These are phyloP conservation scores for Sarcophaga caerulescens DNA, from an alignment of 2,888 invertebrate species.

Conservation along the genomic window DNA sequence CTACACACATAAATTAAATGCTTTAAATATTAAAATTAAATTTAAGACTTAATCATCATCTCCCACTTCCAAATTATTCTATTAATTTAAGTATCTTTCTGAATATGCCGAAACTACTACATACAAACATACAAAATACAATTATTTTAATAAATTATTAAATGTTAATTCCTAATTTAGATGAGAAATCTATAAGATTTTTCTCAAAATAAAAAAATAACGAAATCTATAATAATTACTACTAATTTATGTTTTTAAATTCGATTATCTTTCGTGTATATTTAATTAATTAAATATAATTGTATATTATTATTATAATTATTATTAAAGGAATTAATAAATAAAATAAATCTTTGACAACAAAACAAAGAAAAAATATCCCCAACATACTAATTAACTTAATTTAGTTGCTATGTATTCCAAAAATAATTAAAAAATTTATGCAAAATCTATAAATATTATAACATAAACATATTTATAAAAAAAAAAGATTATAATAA, in stretches of 20 bases:
- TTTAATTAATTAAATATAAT: conserved; percentile 20
- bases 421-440: conserved; percentile 20
- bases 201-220: conserved; percentile 2
- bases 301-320: conserved; percentile 40
- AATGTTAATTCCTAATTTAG: neutral
- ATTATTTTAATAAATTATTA: too few relatives aligned
- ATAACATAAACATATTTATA: conserved; percentile 12
- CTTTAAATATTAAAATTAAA: conserved; percentile 30
- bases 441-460: conserved; percentile 30
- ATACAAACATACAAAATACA: too few relatives aligned
- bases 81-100: neutral
- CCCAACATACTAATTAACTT: conserved; percentile 41
- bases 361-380: neutral
- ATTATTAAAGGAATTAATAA: neutral
- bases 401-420: conserved; percentile 58
- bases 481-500: conserved; percentile 44
- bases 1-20: conserved; percentile 16
- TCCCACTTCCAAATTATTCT: neutral
- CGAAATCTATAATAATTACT: neutral
- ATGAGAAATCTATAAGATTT: conserved; percentile 53
- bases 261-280: conserved; percentile 25
- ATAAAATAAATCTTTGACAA: neutral
- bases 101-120: too few relatives aligned
- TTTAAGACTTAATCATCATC: neutral
- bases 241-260: conserved; percentile 14